Percentiles rank a stretch among this genome's conserved stretches.
Conservation (phyloP, 2,888 invertebrate genomes). For the Dasysyrphus albostriatus region DNA sequence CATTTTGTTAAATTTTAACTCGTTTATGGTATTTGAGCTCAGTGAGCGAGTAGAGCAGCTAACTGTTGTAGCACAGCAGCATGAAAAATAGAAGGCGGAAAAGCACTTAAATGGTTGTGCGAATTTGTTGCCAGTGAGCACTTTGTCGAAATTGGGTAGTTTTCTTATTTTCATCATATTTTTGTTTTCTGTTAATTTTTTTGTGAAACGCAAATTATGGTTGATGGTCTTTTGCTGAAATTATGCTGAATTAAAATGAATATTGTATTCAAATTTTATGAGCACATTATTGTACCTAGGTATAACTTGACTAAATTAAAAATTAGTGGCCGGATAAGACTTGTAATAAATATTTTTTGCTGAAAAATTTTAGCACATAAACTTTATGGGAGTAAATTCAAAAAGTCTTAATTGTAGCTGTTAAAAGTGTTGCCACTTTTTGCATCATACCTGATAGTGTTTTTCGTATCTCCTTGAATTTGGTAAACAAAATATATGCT, state of each 20-base stretch:
- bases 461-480: no score
- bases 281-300: conserved; percentile 3
- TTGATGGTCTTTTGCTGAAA: conserved; percentile 28
- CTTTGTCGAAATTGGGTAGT: conserved; percentile 41
- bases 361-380: no score
- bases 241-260: conserved; percentile 53
- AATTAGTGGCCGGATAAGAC: no score
- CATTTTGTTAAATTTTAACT: conserved; percentile 75
- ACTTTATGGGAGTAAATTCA: no score
- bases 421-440: no score
- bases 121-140: conserved; percentile 60
- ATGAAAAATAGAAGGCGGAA: conserved; percentile 37
- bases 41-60: conserved; percentile 27
- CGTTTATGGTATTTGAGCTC: conserved; percentile 70
- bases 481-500: no score
- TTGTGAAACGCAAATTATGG: conserved; percentile 19
- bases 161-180: conserved; percentile 23
- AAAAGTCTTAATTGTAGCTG: no score
- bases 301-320: background rate
- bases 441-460: no score
- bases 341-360: no score
- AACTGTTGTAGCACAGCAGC: no score
- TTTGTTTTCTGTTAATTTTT: background rate
- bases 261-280: conserved; percentile 50
- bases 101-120: conserved; percentile 68